Percentiles rank a stretch among this genome's conserved stretches.
Conservation (phyloP, 2,113 vertebrate genomes). For the Gambusia affinis region DNA sequence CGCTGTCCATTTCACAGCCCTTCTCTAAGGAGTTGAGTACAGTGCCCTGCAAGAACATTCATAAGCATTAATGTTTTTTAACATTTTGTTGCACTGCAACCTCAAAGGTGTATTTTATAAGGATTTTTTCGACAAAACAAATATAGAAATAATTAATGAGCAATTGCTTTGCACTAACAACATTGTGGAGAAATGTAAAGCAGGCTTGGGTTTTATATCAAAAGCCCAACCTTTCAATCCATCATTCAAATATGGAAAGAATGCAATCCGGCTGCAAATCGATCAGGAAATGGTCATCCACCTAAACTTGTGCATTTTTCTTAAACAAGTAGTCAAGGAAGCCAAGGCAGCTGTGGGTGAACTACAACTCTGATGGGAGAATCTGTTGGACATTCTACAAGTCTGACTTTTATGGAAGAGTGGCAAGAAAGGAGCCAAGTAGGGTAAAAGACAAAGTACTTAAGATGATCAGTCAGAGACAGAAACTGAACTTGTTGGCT, state of each 20-base stretch:
- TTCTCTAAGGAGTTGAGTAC: background rate
- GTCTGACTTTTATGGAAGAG: too few relatives aligned
- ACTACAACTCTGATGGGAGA: too few relatives aligned
- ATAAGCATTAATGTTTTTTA: background rate
- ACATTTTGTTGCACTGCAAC: background rate
- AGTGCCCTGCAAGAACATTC: background rate
- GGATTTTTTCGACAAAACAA: background rate
- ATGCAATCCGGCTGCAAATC: background rate
- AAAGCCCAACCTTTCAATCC: too few relatives aligned
- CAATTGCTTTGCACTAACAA: background rate
- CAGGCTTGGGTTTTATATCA: background rate
- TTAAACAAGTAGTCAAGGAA: background rate
- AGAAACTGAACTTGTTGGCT: too few relatives aligned
- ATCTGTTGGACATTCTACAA: too few relatives aligned
- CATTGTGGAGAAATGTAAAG: background rate
- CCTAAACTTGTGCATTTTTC: background rate
- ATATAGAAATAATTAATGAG: background rate
- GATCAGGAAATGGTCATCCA: background rate
- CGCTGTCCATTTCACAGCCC: conserved; percentile 41
- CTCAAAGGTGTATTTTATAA: background rate
- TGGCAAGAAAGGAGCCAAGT: too few relatives aligned
- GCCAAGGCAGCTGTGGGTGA: background rate
- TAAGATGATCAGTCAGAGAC: too few relatives aligned
- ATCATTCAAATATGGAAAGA: too few relatives aligned
- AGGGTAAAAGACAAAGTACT: too few relatives aligned